Base-by-base conservation (phyloP, 37 sponge, comb jelly and placozoan species). In the Ephydatia muelleri region DNA sequence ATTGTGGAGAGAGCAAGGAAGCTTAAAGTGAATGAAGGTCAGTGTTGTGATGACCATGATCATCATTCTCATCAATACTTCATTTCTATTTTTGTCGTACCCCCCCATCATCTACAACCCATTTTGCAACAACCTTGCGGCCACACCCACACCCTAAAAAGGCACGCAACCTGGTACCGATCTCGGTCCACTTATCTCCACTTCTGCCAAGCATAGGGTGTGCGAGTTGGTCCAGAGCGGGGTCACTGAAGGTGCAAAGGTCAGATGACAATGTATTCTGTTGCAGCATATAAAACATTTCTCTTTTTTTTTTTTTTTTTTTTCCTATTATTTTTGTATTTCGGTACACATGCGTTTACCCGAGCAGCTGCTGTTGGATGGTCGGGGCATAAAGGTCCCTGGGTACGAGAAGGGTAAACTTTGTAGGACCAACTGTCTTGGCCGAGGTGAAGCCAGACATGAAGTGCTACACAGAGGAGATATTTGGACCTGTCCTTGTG, bases 351-450 rank as follows among this genome's bases (percentile, higher is more conserved):
- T 22, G 66, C 70, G 11, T 47, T 68, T 35, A n/a, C n/a, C n/a
- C n/a, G n/a, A n/a, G n/a, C 36, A 95, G 95, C 73, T 97, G 66
- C 49, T 64, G 30, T 87, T 98, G 76, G 99, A 98, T 91, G 99
- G 99, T 1, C 65, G 99, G 9, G 95, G 84, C 70, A 68, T 96
- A 65, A 73, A 49, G 26, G 95, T 98, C 57, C 75, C 93, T 65
- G 96, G 95, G 21, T 98, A 90, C 78, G 96, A 98, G 86, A 92
- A 94, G 69, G 99, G 99, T 92, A 19, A 98, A 98, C 83, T 98
- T 98, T 87, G 99, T 98, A 0, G 95, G 93, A 11, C 99, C 99
- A 2, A 96, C 99, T 35, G 84, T 98, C 38, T 81, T 98, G 36
- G 49, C 87, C 67, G 92, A 94, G 21, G 96, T 98, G 14, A 94